A percentile compares a stretch with the other conserved stretches of the same genome.
These are phyloP conservation scores for Caenorhabditis panamensis DNA, from an alignment of 2,888 invertebrate genomes.

Conservation along the genomic window DNA sequence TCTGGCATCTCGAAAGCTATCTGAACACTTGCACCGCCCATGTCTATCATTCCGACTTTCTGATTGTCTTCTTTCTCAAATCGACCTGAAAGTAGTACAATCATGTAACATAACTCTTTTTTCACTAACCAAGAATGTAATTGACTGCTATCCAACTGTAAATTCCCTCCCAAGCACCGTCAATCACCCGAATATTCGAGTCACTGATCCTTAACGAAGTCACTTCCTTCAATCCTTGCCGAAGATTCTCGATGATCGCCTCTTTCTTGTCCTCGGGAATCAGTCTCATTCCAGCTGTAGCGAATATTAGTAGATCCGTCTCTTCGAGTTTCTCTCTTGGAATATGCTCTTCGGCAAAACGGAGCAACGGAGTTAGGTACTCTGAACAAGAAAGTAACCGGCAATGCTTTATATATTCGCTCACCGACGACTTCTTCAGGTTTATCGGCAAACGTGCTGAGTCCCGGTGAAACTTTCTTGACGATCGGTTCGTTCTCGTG, in stretches of 20 bases:
- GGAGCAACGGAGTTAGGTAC: constrained; percentile 82
- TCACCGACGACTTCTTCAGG: constrained; percentile 76
- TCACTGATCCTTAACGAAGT: constrained; percentile 82
- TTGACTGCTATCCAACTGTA: constrained; percentile 84
- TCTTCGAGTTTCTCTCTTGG: constrained; percentile 82
- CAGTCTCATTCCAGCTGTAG: constrained; percentile 84
- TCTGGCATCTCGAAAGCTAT: constrained; percentile 82
- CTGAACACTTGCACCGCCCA: constrained; percentile 84
- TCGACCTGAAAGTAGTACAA: constrained; percentile 11
- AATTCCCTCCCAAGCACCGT: constrained; percentile 84
- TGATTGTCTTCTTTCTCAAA: constrained; percentile 17
- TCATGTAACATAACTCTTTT: background rate
- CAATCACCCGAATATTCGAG: constrained; percentile 83
- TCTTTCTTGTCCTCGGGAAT: constrained; percentile 81
- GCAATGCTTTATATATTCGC: no score
- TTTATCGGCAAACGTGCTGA: constrained; percentile 75
- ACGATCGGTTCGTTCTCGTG: constrained; percentile 73
- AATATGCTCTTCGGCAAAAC: constrained; percentile 83
- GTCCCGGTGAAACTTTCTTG: constrained; percentile 78
- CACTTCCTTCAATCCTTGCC: constrained; percentile 82
- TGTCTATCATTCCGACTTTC: constrained; percentile 84
- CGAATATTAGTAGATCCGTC: constrained; percentile 84
- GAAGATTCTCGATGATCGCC: constrained; percentile 82
- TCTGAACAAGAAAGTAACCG: constrained; percentile 71
- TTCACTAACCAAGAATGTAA: constrained; percentile 61